Evolutionary conservation across 2,797 vertebrate species (phyloP).

Genomic region (Oreochromis mossambicus): DNA sequence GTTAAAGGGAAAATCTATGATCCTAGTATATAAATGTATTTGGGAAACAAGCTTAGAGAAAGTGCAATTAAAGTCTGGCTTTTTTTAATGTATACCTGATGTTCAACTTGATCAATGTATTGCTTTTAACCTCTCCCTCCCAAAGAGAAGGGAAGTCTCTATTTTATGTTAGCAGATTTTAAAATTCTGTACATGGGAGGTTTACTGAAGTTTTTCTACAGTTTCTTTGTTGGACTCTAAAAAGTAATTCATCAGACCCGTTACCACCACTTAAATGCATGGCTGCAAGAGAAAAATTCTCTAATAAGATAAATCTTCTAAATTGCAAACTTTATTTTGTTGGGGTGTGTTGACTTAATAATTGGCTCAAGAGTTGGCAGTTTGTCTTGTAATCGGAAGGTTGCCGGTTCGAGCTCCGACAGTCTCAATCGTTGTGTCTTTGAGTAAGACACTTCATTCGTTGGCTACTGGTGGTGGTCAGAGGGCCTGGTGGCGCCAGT

Average conservation of each 20-base stretch:
- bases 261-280: neutral
- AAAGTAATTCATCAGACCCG: neutral
- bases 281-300: neutral
- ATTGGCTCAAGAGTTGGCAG: too few relatives aligned
- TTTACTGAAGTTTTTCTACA: neutral
- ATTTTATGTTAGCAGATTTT: neutral
- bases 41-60: neutral
- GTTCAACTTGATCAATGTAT: neutral
- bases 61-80: neutral
- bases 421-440: too few relatives aligned
- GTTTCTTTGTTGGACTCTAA: neutral
- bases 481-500: too few relatives aligned
- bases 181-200: neutral
- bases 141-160: neutral
- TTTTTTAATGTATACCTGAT: neutral
- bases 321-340: neutral
- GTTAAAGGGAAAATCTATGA: neutral
- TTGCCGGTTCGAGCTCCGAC: too few relatives aligned
- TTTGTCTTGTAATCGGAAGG: too few relatives aligned
- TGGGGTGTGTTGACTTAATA: neutral
- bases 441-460: too few relatives aligned
- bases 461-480: too few relatives aligned
- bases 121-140: neutral
- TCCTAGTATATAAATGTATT: neutral
- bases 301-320: neutral